A percentile compares a stretch with the other conserved stretches of the same genome.
Conservation (phyloP, 1,140 invertebrate genomes). For the Dufourea novaeangliae region DNA sequence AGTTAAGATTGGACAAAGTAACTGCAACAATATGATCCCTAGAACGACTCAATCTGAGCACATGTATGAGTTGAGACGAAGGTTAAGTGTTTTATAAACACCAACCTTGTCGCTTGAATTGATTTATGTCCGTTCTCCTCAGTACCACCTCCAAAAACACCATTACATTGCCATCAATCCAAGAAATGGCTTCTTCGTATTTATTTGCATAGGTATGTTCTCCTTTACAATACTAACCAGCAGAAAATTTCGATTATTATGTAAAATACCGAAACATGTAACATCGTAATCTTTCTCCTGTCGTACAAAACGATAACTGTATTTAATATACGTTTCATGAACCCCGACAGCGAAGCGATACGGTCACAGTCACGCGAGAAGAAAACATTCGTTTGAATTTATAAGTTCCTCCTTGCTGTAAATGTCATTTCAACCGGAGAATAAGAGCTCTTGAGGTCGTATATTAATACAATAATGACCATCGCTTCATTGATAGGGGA, state of each 20-base stretch:
- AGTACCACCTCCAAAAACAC: too few species aligned
- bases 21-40: too few species aligned
- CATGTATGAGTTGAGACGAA: too few species aligned
- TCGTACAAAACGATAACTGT: background rate
- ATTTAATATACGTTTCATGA: background rate
- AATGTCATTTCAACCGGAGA: background rate
- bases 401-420: background rate
- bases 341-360: background rate
- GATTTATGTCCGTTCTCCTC: too few species aligned
- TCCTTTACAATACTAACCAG: too few species aligned
- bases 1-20: too few species aligned
- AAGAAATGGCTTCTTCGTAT: too few species aligned
- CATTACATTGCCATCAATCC: too few species aligned
- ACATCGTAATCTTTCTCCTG: background rate
- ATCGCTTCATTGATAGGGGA: background rate
- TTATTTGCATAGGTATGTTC: too few species aligned
- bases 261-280: background rate
- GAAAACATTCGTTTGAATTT: background rate
- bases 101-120: too few species aligned
- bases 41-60: too few species aligned
- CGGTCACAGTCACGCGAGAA: background rate
- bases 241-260: background rate
- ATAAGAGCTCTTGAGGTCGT: background rate
- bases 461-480: slow-evolving; percentile 5
- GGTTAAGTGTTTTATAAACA: too few species aligned